Percentiles rank a stretch among this genome's conserved stretches.
These are phyloP conservation scores for Xylophagus ater DNA, from an alignment of 2,888 invertebrate genomes.

Conservation along the genomic window DNA sequence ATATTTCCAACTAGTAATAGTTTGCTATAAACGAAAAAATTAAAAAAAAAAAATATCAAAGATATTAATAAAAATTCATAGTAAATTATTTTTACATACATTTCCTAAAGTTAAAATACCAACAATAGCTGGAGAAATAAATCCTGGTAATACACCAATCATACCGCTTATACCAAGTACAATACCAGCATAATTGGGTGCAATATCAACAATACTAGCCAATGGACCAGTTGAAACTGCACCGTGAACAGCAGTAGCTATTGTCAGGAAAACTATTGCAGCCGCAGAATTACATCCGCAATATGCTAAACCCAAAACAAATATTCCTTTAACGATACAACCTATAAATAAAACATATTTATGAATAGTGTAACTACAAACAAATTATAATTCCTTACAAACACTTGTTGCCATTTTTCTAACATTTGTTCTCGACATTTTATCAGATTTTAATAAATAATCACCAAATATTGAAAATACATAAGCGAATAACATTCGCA, in stretches of 20 bases:
- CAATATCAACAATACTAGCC: constrained; percentile 55
- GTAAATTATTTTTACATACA: constrained; percentile 39
- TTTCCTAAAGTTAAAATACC: constrained; percentile 50
- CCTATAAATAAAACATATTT: constrained; percentile 34
- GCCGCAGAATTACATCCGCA: constrained; percentile 50
- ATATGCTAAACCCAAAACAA: constrained; percentile 49
- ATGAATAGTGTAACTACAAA: no score
- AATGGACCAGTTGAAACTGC: constrained; percentile 55
- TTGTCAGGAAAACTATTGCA: constrained; percentile 49
- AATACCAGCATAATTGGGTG: constrained; percentile 49
- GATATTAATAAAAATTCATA: not conserved
- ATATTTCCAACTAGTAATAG: constrained; percentile 48
- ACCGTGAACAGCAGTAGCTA: constrained; percentile 54
- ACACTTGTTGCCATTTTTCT: constrained; percentile 51
- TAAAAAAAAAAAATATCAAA: not conserved
- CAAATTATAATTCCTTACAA: no score
- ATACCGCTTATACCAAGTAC: constrained; percentile 51
- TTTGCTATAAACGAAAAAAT: constrained; percentile 42
- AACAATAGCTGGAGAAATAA: constrained; percentile 50
- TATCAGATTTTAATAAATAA: constrained; percentile 45
- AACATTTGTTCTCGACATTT: constrained; percentile 49
- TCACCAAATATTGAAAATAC: constrained; percentile 47
- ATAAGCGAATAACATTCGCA: constrained; percentile 49
- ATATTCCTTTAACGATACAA: constrained; percentile 48
- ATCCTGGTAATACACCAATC: constrained; percentile 47